Percentiles rank a stretch among this genome's conserved stretches.
Evolutionary conservation across 1,140 invertebrate genomes (phyloP).

Genomic region (Lasioglossum albipes): DNA sequence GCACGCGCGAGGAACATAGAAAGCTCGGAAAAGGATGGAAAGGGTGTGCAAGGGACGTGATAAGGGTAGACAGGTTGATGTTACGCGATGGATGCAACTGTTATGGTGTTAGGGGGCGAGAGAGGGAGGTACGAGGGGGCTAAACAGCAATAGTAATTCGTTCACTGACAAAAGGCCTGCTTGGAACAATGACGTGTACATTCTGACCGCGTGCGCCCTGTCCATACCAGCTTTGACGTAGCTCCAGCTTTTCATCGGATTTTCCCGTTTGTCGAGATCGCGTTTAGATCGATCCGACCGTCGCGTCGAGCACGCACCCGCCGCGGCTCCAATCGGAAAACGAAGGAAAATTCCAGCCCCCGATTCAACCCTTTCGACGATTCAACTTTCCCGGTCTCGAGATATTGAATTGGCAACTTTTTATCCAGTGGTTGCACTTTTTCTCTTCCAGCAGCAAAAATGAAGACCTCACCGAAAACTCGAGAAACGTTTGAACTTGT

Average conservation of each 20-base stretch:
- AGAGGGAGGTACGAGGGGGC: conserved; percentile 11
- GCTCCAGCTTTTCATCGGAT: conserved; percentile 55
- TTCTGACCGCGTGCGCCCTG: conserved; percentile 35
- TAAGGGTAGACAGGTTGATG: conserved; percentile 46
- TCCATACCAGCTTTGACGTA: conserved; percentile 40
- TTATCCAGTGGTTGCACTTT: too few species aligned
- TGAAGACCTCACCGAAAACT: too few species aligned
- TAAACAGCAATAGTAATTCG: conserved; percentile 71
- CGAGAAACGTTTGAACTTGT: too few species aligned
- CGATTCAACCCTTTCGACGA: too few species aligned
- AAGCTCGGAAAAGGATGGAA: background rate
- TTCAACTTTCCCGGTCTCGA: too few species aligned
- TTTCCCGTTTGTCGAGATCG: conserved; percentile 55
- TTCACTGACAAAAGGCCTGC: conserved; percentile 65
- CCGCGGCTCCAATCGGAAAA: conserved; percentile 12
- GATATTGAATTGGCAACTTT: too few species aligned
- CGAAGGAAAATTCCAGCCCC: conserved; percentile 4
- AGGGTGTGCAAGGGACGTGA: conserved; percentile 2
- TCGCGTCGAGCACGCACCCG: conserved; percentile 32
- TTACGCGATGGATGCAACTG: conserved; percentile 26
- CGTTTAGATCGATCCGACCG: conserved; percentile 58
- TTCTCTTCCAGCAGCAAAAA: too few species aligned
- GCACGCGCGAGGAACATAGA: background rate
- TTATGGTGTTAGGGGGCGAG: background rate
- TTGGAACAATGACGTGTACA: conserved; percentile 69